Conservation (phyloP, 2,113 vertebrate genomes). For the Eretmochelys imbricata region DNA sequence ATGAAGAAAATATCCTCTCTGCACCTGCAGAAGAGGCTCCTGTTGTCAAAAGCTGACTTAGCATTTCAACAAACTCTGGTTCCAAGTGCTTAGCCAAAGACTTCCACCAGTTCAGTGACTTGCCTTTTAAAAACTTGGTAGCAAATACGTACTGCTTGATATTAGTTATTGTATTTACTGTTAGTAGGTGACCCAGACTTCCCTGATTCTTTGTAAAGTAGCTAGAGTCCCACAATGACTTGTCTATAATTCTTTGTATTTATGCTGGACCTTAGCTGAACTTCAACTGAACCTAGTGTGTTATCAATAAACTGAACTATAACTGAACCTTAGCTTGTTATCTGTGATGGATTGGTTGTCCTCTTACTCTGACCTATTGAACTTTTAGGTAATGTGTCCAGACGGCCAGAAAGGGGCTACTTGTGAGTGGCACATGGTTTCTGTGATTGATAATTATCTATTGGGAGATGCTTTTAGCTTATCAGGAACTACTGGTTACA, state of each 20-base stretch:
- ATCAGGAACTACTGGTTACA: neutral
- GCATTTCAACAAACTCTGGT: neutral
- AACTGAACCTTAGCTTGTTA: neutral
- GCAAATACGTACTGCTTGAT: neutral
- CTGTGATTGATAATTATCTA: neutral
- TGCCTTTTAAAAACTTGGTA: neutral
- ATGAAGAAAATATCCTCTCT: neutral
- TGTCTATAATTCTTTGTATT: neutral
- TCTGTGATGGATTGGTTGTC: neutral
- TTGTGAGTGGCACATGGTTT: neutral
- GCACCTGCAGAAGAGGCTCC: neutral
- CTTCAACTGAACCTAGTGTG: neutral
- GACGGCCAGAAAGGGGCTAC: neutral
- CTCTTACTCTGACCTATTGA: neutral
- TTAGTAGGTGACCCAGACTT: neutral
- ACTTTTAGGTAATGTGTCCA: neutral
- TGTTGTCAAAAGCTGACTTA: neutral
- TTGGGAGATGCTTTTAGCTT: neutral
- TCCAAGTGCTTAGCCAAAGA: neutral
- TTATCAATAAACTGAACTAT: neutral
- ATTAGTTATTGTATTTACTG: neutral
- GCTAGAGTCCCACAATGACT: neutral
- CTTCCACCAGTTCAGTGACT: neutral
- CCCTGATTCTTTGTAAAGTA: neutral
- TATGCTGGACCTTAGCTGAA: neutral